Evolutionary conservation across 1,140 invertebrate genomes (phyloP).

Genomic region (Leguminivora glycinivorella): DNA sequence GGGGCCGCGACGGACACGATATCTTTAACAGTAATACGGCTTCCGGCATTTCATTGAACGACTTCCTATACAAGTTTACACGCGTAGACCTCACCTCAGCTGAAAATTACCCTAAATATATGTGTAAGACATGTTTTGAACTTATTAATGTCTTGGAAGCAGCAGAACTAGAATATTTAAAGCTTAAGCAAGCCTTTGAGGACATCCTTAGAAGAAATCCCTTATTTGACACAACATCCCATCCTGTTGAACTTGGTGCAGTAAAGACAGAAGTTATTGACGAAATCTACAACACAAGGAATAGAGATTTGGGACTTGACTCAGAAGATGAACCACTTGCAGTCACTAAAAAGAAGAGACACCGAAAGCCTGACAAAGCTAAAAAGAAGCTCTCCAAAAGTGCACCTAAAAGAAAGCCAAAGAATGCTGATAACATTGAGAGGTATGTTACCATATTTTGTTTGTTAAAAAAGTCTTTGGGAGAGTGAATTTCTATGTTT

Average conservation of each 20-base stretch:
- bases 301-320: slow-evolving; percentile 43
- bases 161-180: slow-evolving; percentile 63
- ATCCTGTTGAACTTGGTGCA: slow-evolving; percentile 39
- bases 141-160: slow-evolving; percentile 65
- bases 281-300: slow-evolving; percentile 12
- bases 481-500: too few relatives aligned
- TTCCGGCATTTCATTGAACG: slow-evolving; percentile 51
- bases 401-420: slow-evolving; percentile 43
- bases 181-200: slow-evolving; percentile 65
- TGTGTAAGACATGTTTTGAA: slow-evolving; percentile 65
- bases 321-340: slow-evolving; percentile 74
- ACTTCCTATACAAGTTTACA: slow-evolving; percentile 56
- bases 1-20: slow-evolving; percentile 49
- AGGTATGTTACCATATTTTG: slow-evolving; percentile 30
- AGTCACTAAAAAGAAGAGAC: slow-evolving; percentile 60
- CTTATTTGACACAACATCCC: slow-evolving; percentile 46
- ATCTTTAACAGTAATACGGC: slow-evolving; percentile 50
- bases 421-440: slow-evolving; percentile 30
- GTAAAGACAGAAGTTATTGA: slow-evolving; percentile 54
- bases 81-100: slow-evolving; percentile 42
- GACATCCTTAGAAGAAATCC: slow-evolving; percentile 67
- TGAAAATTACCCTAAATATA: slow-evolving; percentile 45
- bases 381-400: slow-evolving; percentile 51
- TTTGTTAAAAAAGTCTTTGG: not conserved
- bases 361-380: slow-evolving; percentile 52